Conservation (phyloP, 1,140 invertebrate genomes). For the Drosophila repletoides region DNA sequence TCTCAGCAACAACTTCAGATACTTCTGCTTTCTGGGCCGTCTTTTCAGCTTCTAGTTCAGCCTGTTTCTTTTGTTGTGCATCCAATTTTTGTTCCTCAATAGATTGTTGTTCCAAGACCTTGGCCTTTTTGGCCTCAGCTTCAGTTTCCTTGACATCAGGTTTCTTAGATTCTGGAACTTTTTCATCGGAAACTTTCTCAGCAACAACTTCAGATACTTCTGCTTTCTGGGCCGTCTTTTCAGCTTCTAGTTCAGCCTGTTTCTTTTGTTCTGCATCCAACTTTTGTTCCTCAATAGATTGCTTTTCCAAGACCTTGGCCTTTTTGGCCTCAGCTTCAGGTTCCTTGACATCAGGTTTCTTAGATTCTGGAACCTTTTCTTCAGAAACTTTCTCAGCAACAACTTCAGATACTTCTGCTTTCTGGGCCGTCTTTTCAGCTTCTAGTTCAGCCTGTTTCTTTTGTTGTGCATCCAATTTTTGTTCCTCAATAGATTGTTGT, state of each 20-base stretch:
- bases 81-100: conserved; percentile 18
- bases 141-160: neutral
- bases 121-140: conserved; percentile 30
- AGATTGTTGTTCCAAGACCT: conserved; percentile 14
- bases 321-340: conserved; percentile 35
- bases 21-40: conserved; percentile 34
- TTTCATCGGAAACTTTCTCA: conserved; percentile 13
- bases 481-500: conserved; percentile 22
- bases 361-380: neutral
- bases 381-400: conserved; percentile 18
- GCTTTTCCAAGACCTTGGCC: conserved; percentile 22
- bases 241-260: conserved; percentile 2
- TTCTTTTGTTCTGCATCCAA: conserved; percentile 6
- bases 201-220: conserved; percentile 31
- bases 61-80: conserved; percentile 2
- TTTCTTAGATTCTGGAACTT: neutral
- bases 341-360: conserved; percentile 4
- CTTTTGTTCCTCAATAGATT: conserved; percentile 21
- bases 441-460: conserved; percentile 15
- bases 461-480: conserved; percentile 15
- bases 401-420: conserved; percentile 43
- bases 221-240: conserved; percentile 15
- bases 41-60: conserved; percentile 7
- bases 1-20: conserved; percentile 27
- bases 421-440: conserved; percentile 8